Conservation (phyloP, 2,113 vertebrate genomes). For the Blennius ocellaris region DNA sequence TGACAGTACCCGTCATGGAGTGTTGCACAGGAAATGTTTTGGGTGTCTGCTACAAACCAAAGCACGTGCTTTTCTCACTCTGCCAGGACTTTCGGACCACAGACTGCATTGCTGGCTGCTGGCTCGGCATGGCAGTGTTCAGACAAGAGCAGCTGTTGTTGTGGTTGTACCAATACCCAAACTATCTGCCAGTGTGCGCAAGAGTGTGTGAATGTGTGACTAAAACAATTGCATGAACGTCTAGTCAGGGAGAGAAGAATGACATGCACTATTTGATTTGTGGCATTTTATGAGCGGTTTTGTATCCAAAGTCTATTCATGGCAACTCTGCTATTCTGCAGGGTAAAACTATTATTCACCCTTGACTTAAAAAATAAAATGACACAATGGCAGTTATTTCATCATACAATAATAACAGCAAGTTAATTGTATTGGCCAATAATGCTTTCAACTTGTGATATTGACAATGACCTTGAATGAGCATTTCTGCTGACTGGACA, state of each 20-base stretch:
- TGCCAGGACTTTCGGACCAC: slow-evolving; percentile 36
- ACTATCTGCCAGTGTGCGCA: slow-evolving; percentile 33
- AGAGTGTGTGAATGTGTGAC: background rate
- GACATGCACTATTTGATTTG: background rate
- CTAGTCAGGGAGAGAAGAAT: background rate
- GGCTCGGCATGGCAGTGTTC: slow-evolving; percentile 20
- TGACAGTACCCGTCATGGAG: too few relatives aligned
- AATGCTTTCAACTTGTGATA: too few relatives aligned
- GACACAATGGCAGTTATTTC: too few relatives aligned
- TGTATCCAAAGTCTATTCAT: background rate
- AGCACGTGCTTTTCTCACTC: slow-evolving; percentile 29
- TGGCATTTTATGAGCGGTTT: background rate
- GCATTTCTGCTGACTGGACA: too few relatives aligned
- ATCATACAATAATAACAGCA: too few relatives aligned
- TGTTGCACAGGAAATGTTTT: slow-evolving; percentile 5
- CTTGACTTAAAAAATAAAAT: too few relatives aligned
- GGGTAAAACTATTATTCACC: background rate
- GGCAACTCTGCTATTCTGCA: background rate
- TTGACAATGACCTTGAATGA: too few relatives aligned
- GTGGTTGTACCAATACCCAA: slow-evolving; percentile 52
- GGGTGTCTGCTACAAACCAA: slow-evolving; percentile 18
- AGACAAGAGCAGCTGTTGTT: slow-evolving; percentile 64
- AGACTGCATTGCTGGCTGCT: slow-evolving; percentile 37
- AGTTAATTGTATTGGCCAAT: too few relatives aligned
- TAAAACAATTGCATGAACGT: background rate